Evolutionary conservation across 2,797 vertebrate genomes (phyloP).

Genomic region (Hydrolagus colliei): DNA sequence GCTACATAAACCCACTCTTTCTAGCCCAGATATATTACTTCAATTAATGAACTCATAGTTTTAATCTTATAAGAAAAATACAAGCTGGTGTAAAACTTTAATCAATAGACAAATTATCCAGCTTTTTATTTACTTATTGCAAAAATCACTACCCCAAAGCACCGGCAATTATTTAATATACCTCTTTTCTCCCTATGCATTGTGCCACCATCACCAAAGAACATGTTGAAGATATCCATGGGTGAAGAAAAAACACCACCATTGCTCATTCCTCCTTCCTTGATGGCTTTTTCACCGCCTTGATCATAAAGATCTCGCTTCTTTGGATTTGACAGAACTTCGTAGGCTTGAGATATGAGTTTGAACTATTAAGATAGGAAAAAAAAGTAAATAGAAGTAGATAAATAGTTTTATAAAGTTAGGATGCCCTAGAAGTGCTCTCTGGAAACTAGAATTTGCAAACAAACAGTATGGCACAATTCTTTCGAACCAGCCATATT

Average conservation of each 20-base stretch:
- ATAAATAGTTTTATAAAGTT: conserved; percentile 36
- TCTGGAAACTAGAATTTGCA: not conserved
- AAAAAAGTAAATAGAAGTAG: conserved; percentile 32
- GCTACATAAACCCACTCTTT: too few relatives aligned
- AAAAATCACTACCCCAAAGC: not conserved
- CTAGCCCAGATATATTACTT: too few relatives aligned
- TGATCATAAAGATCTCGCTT: conserved; percentile 93
- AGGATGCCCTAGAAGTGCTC: not conserved
- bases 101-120: not conserved
- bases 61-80: not conserved
- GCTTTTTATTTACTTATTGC: not conserved
- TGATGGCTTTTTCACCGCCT: conserved; percentile 94
- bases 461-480: not conserved
- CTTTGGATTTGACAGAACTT: conserved; percentile 88
- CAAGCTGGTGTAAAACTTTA: not conserved
- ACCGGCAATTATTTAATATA: conserved; percentile 43
- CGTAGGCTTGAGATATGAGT: conserved; percentile 92
- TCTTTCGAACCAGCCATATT: too few relatives aligned
- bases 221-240: conserved; percentile 98
- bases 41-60: too few relatives aligned
- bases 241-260: conserved; percentile 77
- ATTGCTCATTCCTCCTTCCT: conserved; percentile 76
- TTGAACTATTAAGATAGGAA: conserved; percentile 74
- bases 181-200: conserved; percentile 89
- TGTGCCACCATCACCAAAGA: conserved; percentile 90